Base-by-base conservation (phyloP, 2,797 vertebrate genomes). In the Brotula barbata region DNA sequence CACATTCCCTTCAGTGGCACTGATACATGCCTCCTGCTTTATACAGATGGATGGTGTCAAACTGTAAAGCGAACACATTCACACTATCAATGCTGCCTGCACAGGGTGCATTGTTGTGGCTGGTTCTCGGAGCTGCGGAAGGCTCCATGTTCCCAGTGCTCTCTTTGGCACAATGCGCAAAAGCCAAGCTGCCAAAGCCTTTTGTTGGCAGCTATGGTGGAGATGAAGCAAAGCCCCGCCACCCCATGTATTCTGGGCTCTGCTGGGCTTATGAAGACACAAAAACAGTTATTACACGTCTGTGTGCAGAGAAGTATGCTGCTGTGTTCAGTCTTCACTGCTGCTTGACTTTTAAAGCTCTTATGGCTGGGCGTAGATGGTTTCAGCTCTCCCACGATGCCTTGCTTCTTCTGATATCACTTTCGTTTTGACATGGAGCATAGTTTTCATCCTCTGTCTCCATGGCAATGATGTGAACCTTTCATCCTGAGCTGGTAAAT, bases 391-490 rank as follows among this genome's bases (percentile, higher is more conserved):
- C 64, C 62, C 62, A 51, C 57, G 64, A 71, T 15, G 39, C 75
- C 40, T 55, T 52, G 33, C 60, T 59, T 21, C 68, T 73, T 52
- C 68, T 73, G 49, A 56, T 56, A 56, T 58, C 31, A 19, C 71
- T 68, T 68, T 74, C 55, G 51, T 63, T 75, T 83, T 73, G 61
- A 78, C 68, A 42, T 73, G 49, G 68, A 62, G 40, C 56, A 44
- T 58, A 51, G 44, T 78, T 79, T 74, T 80, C 69, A 70, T 78
- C 69, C 84, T 45, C 62, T 69, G 80, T 91, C 87, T 82, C 86
- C 86, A 89, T 89, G 85, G 89, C 84, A 91, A 90, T 88, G 50
- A 58, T 71, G 67, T 73, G 58, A 60, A 84, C 78, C 25, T 8
- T 8, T 8, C 25, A 4, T 8, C 25, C 25, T 54, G 25, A 77